Conservation (phyloP, 2,113 vertebrate species). For the Oenanthe oenanthe region DNA sequence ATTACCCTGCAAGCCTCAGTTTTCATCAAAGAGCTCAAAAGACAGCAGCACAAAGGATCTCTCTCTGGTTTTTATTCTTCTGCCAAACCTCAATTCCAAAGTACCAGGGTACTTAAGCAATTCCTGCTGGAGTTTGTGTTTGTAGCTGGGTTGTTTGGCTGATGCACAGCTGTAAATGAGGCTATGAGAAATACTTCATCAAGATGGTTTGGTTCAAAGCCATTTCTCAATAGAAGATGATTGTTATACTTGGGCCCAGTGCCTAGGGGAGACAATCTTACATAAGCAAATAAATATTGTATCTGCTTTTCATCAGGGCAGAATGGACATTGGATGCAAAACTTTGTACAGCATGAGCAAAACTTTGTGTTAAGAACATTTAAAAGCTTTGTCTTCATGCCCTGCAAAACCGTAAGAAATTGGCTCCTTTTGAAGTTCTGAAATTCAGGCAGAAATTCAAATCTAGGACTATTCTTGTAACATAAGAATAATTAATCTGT, state of each 20-base stretch:
- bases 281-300: slow-evolving; percentile 26
- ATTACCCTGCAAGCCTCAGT: neutral
- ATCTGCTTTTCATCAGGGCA: neutral
- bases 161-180: slow-evolving; percentile 34
- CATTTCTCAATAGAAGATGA: slow-evolving; percentile 15
- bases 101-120: neutral
- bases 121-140: slow-evolving; percentile 27
- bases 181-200: slow-evolving; percentile 26
- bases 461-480: neutral
- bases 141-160: slow-evolving; percentile 37
- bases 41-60: slow-evolving; percentile 1
- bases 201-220: slow-evolving; percentile 42
- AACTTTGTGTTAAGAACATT: neutral
- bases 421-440: neutral
- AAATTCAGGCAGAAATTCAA: neutral
- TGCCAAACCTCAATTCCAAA: neutral
- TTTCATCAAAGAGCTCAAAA: neutral
- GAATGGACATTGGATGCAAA: neutral
- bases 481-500: neutral
- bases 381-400: neutral
- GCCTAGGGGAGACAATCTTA: slow-evolving; percentile 1
- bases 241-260: neutral
- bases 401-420: neutral
- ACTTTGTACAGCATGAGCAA: neutral
- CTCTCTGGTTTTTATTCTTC: neutral